These are phyloP conservation scores for Jordanella pulchra DNA, from an alignment of 2,797 vertebrate species.

Conservation along the genomic window DNA sequence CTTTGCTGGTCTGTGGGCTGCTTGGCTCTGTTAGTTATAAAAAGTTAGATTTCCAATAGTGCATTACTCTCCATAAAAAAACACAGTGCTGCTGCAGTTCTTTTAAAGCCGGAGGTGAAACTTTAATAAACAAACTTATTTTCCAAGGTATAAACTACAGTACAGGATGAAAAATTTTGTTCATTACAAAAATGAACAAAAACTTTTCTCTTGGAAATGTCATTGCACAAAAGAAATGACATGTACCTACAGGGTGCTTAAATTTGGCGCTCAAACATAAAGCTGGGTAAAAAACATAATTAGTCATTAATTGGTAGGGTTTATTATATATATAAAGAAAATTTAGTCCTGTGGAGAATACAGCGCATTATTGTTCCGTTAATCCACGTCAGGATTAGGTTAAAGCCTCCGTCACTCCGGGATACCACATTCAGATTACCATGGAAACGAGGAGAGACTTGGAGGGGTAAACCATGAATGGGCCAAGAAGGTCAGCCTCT, in stretches of 20 bases:
- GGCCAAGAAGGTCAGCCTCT: constrained; percentile 17
- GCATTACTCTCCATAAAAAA: too few species aligned
- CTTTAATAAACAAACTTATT: too few species aligned
- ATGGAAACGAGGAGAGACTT: constrained; percentile 68
- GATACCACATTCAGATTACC: constrained; percentile 53
- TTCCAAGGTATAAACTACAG: background rate
- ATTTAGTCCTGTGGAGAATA: constrained; percentile 10
- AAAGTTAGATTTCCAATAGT: too few species aligned
- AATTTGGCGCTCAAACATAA: background rate
- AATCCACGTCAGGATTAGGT: constrained; percentile 76
- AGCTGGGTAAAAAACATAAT: background rate
- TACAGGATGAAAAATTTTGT: background rate
- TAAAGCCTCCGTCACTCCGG: constrained; percentile 47
- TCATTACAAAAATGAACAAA: background rate
- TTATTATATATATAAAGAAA: background rate
- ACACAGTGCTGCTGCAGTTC: too few species aligned
- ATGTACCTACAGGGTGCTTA: background rate
- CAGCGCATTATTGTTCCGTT: constrained; percentile 34
- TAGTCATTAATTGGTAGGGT: background rate
- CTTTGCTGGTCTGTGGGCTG: too few species aligned
- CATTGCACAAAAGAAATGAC: background rate
- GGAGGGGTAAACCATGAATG: constrained; percentile 37
- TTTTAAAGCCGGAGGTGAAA: too few species aligned
- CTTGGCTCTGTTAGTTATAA: too few species aligned
- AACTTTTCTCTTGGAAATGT: background rate